phyloP scores from a whole-genome alignment of 1,140 invertebrate species.

The Trachymyrmex septentrionalis region DNA sequence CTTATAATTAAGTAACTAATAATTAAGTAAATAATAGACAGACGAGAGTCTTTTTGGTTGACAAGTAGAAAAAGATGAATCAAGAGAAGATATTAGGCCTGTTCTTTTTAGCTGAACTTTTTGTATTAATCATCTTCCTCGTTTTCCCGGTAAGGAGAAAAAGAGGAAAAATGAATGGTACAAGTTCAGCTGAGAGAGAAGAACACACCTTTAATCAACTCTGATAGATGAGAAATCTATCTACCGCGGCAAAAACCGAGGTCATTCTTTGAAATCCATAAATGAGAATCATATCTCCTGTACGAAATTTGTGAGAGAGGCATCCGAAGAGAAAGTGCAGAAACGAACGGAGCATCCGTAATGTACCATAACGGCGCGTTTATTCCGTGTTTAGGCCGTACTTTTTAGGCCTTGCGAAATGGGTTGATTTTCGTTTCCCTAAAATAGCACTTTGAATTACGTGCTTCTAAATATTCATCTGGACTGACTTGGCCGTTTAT shows the following conservation, averaged over 20 bases:
- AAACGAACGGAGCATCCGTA: neutral
- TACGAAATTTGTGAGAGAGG: neutral
- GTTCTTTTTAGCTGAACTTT: too few relatives aligned
- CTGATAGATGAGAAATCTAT: neutral
- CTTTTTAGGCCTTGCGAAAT: conserved; percentile 20
- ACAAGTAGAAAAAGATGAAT: neutral
- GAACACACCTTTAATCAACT: neutral
- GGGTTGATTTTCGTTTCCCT: neutral
- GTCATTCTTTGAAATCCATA: neutral
- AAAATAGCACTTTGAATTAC: conserved; percentile 2
- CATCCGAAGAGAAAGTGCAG: conserved; percentile 31
- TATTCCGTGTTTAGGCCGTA: neutral
- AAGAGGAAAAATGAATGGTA: too few relatives aligned
- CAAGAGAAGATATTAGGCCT: neutral
- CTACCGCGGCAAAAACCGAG: neutral
- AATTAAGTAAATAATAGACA: neutral
- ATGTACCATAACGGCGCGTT: conserved; percentile 2
- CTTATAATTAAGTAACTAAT: conserved; percentile 18
- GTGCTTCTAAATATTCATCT: conserved; percentile 1
- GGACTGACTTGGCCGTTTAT: neutral
- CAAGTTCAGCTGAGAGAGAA: too few relatives aligned
- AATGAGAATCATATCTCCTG: neutral
- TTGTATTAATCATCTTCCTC: too few relatives aligned
- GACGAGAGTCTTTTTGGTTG: neutral
- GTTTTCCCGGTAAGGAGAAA: too few relatives aligned